Percentiles rank a stretch among this genome's conserved stretches.
Conservation (phyloP, 2,797 vertebrate species). For the Enteromius argenteus region DNA sequence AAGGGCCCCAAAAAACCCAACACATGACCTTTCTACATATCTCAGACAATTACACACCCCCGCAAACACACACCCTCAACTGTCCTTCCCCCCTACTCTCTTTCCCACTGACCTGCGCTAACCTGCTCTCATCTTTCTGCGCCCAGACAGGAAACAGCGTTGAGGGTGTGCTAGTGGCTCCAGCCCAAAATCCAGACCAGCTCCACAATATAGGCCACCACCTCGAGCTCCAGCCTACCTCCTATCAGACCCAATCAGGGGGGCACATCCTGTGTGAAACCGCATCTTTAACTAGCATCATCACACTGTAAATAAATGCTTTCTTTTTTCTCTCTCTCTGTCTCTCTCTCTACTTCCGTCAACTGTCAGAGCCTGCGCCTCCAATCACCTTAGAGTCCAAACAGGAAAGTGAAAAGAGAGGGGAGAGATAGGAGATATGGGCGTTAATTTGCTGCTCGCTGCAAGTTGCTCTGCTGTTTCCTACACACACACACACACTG, state of each 20-base stretch:
- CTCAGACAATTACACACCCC: slow-evolving; percentile 45
- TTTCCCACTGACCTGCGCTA: slow-evolving; percentile 70
- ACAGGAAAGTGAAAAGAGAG: slow-evolving; percentile 86
- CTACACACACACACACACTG: slow-evolving; percentile 57
- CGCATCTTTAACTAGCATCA: slow-evolving; percentile 99
- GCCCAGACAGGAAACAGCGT: slow-evolving; percentile 76
- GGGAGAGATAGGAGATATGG: slow-evolving; percentile 94
- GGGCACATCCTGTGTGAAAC: slow-evolving; percentile 97
- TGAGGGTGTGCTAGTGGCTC: slow-evolving; percentile 72
- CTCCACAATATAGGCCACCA: slow-evolving; percentile 78
- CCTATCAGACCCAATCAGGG: slow-evolving; percentile 82
- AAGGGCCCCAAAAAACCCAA: neutral
- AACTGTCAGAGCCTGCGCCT: slow-evolving; percentile 96
- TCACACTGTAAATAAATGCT: slow-evolving; percentile 99
- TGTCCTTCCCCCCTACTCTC: slow-evolving; percentile 52
- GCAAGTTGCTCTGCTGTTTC: slow-evolving; percentile 85
- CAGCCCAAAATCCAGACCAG: slow-evolving; percentile 79
- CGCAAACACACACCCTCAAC: slow-evolving; percentile 12
- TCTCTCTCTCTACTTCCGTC: slow-evolving; percentile 90
- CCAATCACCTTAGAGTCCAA: slow-evolving; percentile 99
- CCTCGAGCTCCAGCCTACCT: slow-evolving; percentile 57
- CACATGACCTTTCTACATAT: slow-evolving; percentile 38
- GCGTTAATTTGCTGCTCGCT: slow-evolving; percentile 94
- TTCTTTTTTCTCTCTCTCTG: slow-evolving; percentile 80
- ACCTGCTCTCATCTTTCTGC: slow-evolving; percentile 73